Evolutionary conservation across 2,888 invertebrate species (phyloP).

Genomic region (Formica aserva): DNA sequence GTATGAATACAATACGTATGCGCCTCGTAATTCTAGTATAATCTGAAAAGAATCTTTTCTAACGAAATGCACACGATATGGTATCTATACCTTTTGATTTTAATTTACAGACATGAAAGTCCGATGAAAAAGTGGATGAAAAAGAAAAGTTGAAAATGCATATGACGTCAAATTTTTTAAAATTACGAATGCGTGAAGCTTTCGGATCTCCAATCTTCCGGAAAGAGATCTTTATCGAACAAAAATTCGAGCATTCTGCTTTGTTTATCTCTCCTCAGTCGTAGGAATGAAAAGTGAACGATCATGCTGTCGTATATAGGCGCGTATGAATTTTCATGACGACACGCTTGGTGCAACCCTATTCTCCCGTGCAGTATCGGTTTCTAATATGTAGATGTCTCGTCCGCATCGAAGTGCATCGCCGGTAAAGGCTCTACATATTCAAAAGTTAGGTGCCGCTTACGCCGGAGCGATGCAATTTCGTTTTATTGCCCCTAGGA

Average conservation of each 20-base stretch:
- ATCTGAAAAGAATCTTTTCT: not conserved
- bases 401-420: slow-evolving; percentile 8
- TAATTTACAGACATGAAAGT: not conserved
- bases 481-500: slow-evolving; percentile 39
- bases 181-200: slow-evolving; percentile 9
- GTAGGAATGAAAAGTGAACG: not conserved
- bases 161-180: not conserved
- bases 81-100: not conserved
- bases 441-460: slow-evolving; percentile 53
- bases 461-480: slow-evolving; percentile 30
- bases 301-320: not conserved
- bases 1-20: slow-evolving; percentile 40
- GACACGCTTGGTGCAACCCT: slow-evolving; percentile 44
- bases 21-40: slow-evolving; percentile 26
- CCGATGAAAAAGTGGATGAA: not conserved
- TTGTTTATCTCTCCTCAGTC: not conserved
- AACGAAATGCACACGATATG: not conserved
- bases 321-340: slow-evolving; percentile 70
- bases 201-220: not conserved
- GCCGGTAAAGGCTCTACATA: slow-evolving; percentile 58
- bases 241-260: not conserved
- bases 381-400: slow-evolving; percentile 70
- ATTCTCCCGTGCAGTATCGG: slow-evolving; percentile 61
- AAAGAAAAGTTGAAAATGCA: not conserved
- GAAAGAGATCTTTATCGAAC: not conserved